Evolutionary conservation across 2,113 vertebrate genomes (phyloP).

Genomic region (Chauna torquata): DNA sequence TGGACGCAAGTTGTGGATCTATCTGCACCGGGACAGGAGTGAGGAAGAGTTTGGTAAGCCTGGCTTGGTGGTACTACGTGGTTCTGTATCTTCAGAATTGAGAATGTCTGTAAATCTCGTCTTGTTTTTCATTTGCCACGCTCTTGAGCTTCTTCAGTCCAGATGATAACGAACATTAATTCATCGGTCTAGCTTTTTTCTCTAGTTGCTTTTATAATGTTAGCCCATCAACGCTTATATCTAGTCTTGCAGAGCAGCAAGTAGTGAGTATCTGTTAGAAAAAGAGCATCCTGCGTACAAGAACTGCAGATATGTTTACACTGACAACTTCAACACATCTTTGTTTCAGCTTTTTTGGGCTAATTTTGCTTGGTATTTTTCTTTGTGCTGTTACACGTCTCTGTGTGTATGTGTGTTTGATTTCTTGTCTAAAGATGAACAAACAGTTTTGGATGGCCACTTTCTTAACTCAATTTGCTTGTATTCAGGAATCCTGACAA

Average conservation of each 20-base stretch:
- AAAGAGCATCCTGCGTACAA: neutral
- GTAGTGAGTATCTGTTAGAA: neutral
- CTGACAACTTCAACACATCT: neutral
- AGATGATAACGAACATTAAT: neutral
- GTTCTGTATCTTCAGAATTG: neutral
- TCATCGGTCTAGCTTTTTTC: neutral
- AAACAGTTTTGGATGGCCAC: neutral
- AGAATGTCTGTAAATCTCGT: neutral
- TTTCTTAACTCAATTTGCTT: neutral
- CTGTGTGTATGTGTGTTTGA: neutral
- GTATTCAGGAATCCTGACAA: conserved; percentile 66
- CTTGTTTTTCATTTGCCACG: neutral
- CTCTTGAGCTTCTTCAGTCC: neutral
- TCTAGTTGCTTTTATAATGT: neutral
- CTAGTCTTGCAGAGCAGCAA: neutral
- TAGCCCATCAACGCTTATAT: neutral
- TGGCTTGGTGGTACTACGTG: neutral
- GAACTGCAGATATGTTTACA: neutral
- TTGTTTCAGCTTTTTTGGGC: neutral
- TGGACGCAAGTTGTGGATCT: conserved; percentile 97
- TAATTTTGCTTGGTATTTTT: neutral
- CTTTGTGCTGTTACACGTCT: neutral
- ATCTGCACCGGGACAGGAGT: conserved; percentile 91
- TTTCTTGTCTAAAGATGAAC: neutral
- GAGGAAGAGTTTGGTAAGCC: conserved; percentile 96